Conservation (phyloP, 2,797 vertebrate genomes). For the Syngnathus rostellatus region DNA sequence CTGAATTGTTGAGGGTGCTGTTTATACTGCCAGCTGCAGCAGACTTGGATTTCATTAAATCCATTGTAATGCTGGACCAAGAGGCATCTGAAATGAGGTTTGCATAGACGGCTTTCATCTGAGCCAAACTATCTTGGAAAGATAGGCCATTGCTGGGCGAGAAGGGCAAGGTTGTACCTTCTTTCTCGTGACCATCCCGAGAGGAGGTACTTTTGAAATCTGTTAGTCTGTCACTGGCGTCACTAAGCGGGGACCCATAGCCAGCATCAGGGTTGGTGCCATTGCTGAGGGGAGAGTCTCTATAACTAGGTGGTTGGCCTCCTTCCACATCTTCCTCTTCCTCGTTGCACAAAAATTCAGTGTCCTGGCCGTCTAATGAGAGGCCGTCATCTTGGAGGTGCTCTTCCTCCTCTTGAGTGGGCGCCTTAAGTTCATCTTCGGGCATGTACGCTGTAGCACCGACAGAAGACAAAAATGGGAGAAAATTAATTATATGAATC, state of each 20-base stretch:
- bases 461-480: constrained; percentile 47
- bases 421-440: constrained; percentile 94
- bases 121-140: constrained; percentile 94
- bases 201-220: constrained; percentile 90
- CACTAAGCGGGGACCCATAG: constrained; percentile 93
- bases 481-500: constrained; percentile 43
- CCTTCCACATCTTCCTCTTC: constrained; percentile 79
- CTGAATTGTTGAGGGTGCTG: constrained; percentile 45
- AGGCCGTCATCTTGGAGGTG: constrained; percentile 85
- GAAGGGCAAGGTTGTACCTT: constrained; percentile 64
- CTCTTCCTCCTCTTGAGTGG: constrained; percentile 80
- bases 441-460: constrained; percentile 90
- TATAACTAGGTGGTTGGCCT: constrained; percentile 86
- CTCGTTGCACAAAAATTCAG: constrained; percentile 83
- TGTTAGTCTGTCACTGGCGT: constrained; percentile 86
- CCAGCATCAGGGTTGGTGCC: constrained; percentile 93
- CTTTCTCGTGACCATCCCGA: constrained; percentile 84
- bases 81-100: constrained; percentile 96
- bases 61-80: constrained; percentile 94
- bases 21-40: constrained; percentile 70
- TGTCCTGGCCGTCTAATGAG: constrained; percentile 85
- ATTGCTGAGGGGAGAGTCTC: constrained; percentile 93
- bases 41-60: constrained; percentile 85
- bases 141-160: constrained; percentile 75
- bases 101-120: constrained; percentile 98